Percentiles rank a stretch among this genome's conserved stretches.
phyloP scores from a whole-genome alignment of 1,140 invertebrate genomes.

The Leptinotarsa undecemlineata region DNA sequence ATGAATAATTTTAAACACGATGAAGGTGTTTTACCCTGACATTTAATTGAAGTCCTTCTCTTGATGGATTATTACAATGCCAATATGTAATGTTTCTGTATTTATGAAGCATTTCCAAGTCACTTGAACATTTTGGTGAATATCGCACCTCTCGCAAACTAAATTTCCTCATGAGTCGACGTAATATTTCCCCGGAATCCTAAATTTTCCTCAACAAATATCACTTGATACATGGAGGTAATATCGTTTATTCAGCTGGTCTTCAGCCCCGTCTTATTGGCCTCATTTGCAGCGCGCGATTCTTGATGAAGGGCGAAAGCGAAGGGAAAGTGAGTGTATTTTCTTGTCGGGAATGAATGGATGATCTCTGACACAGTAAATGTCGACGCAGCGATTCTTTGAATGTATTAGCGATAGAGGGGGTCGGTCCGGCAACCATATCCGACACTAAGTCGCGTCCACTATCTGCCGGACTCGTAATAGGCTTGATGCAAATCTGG shows the following conservation, averaged over 20 bases:
- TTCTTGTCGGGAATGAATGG: slow-evolving; percentile 8
- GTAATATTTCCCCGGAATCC: neutral
- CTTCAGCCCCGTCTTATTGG: neutral
- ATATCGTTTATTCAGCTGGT: slow-evolving; percentile 2
- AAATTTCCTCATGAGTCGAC: neutral
- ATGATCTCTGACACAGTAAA: slow-evolving; percentile 15
- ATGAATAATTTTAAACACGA: too few species aligned
- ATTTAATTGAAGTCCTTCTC: too few species aligned
- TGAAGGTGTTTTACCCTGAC: too few species aligned
- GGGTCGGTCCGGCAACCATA: slow-evolving; percentile 8
- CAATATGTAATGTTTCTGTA: too few species aligned
- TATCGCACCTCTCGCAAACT: too few species aligned
- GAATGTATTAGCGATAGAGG: slow-evolving; percentile 22
- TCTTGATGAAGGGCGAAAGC: neutral
- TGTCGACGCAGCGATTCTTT: slow-evolving; percentile 24
- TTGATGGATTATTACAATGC: too few species aligned
- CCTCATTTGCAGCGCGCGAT: neutral
- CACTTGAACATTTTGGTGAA: too few species aligned
- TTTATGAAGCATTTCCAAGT: too few species aligned
- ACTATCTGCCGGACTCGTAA: slow-evolving; percentile 18
- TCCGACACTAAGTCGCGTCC: slow-evolving; percentile 7
- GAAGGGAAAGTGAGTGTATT: slow-evolving; percentile 5
- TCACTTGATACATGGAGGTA: neutral
- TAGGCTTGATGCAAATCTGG: slow-evolving; percentile 41
- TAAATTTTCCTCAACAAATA: neutral